These are phyloP conservation scores for Reticulitermes lucifugus DNA, from an alignment of 2,888 invertebrate species.

Conservation along the genomic window DNA sequence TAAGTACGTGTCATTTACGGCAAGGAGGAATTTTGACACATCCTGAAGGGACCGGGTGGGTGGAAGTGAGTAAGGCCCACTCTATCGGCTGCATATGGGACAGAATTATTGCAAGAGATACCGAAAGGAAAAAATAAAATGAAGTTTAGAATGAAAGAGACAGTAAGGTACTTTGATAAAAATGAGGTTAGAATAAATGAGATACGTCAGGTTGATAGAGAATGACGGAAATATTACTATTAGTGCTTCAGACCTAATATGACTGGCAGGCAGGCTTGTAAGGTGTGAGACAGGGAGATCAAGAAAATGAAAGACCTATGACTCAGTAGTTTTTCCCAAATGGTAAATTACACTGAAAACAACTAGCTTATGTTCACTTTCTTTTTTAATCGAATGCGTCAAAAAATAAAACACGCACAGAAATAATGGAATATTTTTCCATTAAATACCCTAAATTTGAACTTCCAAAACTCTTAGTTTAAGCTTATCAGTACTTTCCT, in stretches of 20 bases:
- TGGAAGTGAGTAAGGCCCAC: constrained; percentile 20
- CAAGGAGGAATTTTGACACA: constrained; percentile 35
- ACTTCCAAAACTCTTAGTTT: too few species aligned
- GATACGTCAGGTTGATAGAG: constrained; percentile 35
- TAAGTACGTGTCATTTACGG: constrained; percentile 46
- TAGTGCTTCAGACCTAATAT: neutral
- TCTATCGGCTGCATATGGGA: constrained; percentile 21
- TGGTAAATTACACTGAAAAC: too few species aligned
- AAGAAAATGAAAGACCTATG: neutral
- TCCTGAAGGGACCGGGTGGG: constrained; percentile 14
- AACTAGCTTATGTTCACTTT: too few species aligned
- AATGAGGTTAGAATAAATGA: constrained; percentile 25
- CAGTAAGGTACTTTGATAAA: neutral
- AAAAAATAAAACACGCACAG: too few species aligned
- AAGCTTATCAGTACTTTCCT: too few species aligned
- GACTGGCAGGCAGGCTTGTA: neutral
- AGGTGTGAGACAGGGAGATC: neutral
- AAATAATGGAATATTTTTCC: too few species aligned
- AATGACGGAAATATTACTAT: neutral
- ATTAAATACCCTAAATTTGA: too few species aligned
- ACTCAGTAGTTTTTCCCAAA: neutral
- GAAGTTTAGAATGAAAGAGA: constrained; percentile 6
- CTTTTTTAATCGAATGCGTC: too few species aligned
- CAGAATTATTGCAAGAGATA: neutral
- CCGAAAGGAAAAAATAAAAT: neutral